phyloP scores from a whole-genome alignment of 2,888 invertebrate species.

The Ochropleura leucogaster region DNA sequence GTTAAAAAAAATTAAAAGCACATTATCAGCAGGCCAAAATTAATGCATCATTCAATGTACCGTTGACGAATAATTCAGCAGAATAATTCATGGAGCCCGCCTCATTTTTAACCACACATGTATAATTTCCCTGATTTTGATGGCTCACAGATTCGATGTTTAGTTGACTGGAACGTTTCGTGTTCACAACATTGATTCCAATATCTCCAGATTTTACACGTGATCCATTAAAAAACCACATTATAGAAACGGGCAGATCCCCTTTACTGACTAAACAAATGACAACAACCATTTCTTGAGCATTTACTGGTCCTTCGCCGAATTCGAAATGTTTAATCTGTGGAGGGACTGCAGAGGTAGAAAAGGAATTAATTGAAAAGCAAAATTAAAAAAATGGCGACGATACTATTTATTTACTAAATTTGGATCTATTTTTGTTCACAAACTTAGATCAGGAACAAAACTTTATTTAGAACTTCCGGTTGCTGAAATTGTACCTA shows the following conservation, averaged over 20 bases:
- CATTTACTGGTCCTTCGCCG: slow-evolving; percentile 93
- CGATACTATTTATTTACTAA: background rate
- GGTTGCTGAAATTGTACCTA: background rate
- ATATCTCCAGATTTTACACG: slow-evolving; percentile 82
- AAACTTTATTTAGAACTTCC: background rate
- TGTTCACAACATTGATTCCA: slow-evolving; percentile 81
- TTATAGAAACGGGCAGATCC: slow-evolving; percentile 92
- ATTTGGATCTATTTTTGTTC: background rate
- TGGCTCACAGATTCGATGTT: slow-evolving; percentile 91
- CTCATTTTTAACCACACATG: slow-evolving; percentile 91
- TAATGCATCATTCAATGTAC: slow-evolving; percentile 80
- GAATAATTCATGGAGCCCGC: slow-evolving; percentile 92
- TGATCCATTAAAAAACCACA: slow-evolving; percentile 93
- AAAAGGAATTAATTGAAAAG: slow-evolving; percentile 59
- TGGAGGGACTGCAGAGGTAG: slow-evolving; percentile 92
- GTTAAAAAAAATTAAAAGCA: slow-evolving; percentile 69
- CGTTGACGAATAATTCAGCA: slow-evolving; percentile 92
- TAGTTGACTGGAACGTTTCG: slow-evolving; percentile 89
- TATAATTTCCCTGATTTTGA: slow-evolving; percentile 91
- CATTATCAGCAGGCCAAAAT: slow-evolving; percentile 65
- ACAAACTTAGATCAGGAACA: background rate
- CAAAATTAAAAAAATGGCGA: slow-evolving; percentile 44
- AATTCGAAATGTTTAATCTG: slow-evolving; percentile 95
- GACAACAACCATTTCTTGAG: slow-evolving; percentile 93
- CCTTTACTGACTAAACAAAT: slow-evolving; percentile 93